Base-by-base conservation (phyloP, 1,140 invertebrate genomes). In the Brachionus koreanus region DNA sequence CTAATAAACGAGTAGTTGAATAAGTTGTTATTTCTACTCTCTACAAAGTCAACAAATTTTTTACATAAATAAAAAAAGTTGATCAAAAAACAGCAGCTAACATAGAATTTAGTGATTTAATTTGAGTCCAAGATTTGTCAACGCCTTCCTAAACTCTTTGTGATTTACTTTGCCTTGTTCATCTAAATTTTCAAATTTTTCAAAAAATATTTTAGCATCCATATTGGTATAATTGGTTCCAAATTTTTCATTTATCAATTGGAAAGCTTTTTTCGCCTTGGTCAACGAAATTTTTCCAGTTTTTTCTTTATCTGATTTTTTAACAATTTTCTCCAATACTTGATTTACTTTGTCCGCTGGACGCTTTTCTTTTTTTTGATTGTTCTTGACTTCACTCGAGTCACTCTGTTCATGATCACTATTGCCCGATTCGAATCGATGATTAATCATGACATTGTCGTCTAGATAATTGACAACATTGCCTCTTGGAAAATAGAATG, bases 161-260 rank as follows among this genome's bases (percentile, higher is more conserved):
- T 74, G 42, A 25, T 43, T 13, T 6, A 74, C 42, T 74, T 46
- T 74, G n/a, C 42, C 39, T 13, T 23, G 19, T 25, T 43, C 42
- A 25, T 74, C 69, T 46, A 74, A 74, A 74, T 74, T 25, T 12
- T 43, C 39, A 13, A 79, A 65, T 79, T 65, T 39, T 65, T 79
- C 76, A 43, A 79, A 79, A 43, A 79, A 79, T 43, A 25, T 39
- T 25, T 79, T 79, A 0, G 76, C 76, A 19, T 79, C 76, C 49
- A 65, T 65, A 63, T 65, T 79, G 1, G 76, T 35, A 25, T 12
- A 79, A 61, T 79, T 37, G 6, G 76, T 79, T 23, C 29, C 76
- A 37, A 61, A 65, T 65, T 79, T 79, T 79, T 79, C 49, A 42
- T 79, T 79, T 9, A 79, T 43, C 23, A 79, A 23, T 61, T 79